phyloP scores from a whole-genome alignment of 2,888 invertebrate genomes.

The Drosophila limbata region DNA sequence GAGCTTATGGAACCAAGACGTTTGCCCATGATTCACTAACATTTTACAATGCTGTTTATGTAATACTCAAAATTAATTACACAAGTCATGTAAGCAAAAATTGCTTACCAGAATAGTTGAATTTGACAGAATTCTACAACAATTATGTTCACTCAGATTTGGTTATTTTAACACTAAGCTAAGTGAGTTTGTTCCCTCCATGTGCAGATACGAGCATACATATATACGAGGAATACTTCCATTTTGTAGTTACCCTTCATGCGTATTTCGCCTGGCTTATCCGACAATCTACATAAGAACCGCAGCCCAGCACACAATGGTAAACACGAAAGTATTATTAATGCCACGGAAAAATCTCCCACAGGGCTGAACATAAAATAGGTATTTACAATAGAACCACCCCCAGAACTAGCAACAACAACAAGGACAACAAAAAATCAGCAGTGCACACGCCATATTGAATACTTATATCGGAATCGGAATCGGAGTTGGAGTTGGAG shows the following conservation, averaged over 20 bases:
- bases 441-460: conserved; percentile 64
- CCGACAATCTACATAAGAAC: conserved; percentile 65
- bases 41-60: too few relatives aligned
- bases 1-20: too few relatives aligned
- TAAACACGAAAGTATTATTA: conserved; percentile 70
- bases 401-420: conserved; percentile 44
- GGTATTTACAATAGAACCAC: conserved; percentile 66
- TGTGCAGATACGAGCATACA: neutral
- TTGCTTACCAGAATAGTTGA: too few relatives aligned
- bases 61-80: too few relatives aligned
- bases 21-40: too few relatives aligned
- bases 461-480: conserved; percentile 37
- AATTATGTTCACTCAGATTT: too few relatives aligned
- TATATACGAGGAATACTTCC: conserved; percentile 19
- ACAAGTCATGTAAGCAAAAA: too few relatives aligned
- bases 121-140: too few relatives aligned
- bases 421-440: conserved; percentile 43
- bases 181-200: conserved; percentile 2
- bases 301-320: conserved; percentile 50
- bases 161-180: neutral
- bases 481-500: conserved; percentile 14
- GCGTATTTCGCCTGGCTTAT: conserved; percentile 45
- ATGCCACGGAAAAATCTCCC: conserved; percentile 64
- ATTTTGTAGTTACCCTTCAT: conserved; percentile 46
- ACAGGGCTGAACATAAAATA: conserved; percentile 75